Percentiles rank a stretch among this genome's conserved stretches.
These are phyloP conservation scores for Phrynocephalus vlangalii DNA, from an alignment of 2,797 vertebrate species.

Conservation along the genomic window DNA sequence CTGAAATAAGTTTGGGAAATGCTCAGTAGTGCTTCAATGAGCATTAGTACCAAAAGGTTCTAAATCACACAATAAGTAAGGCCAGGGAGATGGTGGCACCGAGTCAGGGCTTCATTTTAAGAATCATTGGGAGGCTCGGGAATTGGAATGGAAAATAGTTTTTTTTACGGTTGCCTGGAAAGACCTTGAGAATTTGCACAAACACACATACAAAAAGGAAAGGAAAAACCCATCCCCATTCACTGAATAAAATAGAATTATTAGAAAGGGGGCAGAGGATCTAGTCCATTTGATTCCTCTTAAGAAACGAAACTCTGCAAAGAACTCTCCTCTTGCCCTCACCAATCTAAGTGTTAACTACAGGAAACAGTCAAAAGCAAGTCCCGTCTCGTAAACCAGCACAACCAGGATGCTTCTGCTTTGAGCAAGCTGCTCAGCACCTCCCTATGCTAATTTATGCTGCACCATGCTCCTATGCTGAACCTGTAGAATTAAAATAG, in stretches of 20 bases:
- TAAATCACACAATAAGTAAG: constrained; percentile 69
- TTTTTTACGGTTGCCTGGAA: constrained; percentile 32
- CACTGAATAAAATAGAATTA: constrained; percentile 17
- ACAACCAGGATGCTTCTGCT: background rate
- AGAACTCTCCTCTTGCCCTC: background rate
- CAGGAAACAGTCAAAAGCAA: background rate
- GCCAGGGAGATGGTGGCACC: constrained; percentile 46
- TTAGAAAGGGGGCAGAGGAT: background rate
- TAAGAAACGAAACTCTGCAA: constrained; percentile 10
- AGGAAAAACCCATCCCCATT: constrained; percentile 27
- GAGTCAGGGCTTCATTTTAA: constrained; percentile 48
- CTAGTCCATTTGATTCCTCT: background rate
- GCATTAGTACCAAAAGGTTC: constrained; percentile 66
- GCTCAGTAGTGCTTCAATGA: constrained; percentile 56
- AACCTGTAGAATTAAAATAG: background rate
- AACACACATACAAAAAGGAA: constrained; percentile 1
- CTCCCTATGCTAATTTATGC: background rate
- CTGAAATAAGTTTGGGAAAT: constrained; percentile 73
- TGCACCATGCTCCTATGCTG: background rate
- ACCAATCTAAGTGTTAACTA: constrained; percentile 9
- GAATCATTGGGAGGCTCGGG: constrained; percentile 53
- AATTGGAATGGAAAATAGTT: constrained; percentile 38
- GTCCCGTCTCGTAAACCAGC: background rate
- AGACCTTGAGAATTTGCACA: constrained; percentile 25
- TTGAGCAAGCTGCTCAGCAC: background rate